These are phyloP conservation scores for Zoroaster sp. DNA, from an alignment of 53 echinoderm and acorn worm species.

Conservation along the genomic window DNA sequence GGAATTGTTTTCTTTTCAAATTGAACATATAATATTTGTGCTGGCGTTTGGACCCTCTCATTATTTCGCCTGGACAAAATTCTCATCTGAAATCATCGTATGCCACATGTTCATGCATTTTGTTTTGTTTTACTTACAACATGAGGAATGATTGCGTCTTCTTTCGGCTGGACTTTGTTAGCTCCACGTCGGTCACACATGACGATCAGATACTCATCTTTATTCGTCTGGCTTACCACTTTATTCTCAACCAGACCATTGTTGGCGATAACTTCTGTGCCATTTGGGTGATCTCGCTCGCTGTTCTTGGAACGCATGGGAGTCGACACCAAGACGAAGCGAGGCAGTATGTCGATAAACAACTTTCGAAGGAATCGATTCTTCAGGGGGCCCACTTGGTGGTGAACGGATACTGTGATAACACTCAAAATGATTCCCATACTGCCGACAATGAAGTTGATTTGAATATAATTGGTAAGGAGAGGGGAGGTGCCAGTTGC, in stretches of 20 bases:
- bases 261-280: not conserved
- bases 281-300: no score
- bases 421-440: slow-evolving; percentile 9
- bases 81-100: not conserved
- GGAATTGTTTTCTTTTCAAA: no score
- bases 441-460: not conserved
- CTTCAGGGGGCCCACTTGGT: not conserved
- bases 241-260: not conserved
- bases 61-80: no score
- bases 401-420: not conserved
- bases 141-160: not conserved
- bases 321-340: not conserved
- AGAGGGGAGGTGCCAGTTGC: not conserved
- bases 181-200: not conserved
- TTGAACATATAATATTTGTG: no score
- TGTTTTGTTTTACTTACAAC: not conserved
- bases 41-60: no score
- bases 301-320: not conserved
- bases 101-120: not conserved
- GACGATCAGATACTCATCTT: not conserved
- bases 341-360: not conserved
- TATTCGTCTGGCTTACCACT: not conserved
- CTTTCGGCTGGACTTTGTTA: not conserved
- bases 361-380: not conserved
- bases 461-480: not conserved